Evolutionary conservation across 2,113 vertebrate species (phyloP).

Genomic region (Catharus minimus): DNA sequence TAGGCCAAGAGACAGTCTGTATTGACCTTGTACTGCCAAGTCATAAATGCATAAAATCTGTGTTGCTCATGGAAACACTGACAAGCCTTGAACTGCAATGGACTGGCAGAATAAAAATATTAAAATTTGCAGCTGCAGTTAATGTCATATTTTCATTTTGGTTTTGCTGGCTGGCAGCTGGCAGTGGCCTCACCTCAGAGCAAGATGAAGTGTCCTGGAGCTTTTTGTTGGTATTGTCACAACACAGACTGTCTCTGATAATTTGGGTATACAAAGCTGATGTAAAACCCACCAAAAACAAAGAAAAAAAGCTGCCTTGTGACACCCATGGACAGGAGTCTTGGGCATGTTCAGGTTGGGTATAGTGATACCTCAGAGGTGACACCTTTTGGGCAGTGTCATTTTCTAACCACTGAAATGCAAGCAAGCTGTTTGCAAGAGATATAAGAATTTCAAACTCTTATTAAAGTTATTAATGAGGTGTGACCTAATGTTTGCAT

Average conservation of each 20-base stretch:
- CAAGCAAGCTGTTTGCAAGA: background rate
- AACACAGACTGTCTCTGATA: background rate
- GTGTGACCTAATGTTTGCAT: background rate
- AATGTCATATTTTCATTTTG: background rate
- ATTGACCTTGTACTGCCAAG: conserved; percentile 28
- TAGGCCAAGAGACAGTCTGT: background rate
- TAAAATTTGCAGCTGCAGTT: conserved; percentile 24
- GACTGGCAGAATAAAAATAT: background rate
- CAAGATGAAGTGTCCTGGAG: background rate
- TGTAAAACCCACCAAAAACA: background rate
- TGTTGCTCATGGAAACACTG: conserved; percentile 44
- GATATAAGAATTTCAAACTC: background rate
- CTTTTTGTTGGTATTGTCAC: background rate
- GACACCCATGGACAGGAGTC: background rate
- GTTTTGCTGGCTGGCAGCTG: background rate
- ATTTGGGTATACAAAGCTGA: background rate
- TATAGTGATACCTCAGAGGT: background rate
- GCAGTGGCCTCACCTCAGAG: background rate
- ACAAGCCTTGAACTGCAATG: background rate
- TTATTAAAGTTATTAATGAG: background rate
- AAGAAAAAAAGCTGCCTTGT: background rate
- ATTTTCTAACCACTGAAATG: background rate
- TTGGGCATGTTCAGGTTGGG: background rate
- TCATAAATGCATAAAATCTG: conserved; percentile 25
- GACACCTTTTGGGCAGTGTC: background rate